Base-by-base conservation (phyloP, 1,140 invertebrate species). In the Coenobita brevimanus region DNA sequence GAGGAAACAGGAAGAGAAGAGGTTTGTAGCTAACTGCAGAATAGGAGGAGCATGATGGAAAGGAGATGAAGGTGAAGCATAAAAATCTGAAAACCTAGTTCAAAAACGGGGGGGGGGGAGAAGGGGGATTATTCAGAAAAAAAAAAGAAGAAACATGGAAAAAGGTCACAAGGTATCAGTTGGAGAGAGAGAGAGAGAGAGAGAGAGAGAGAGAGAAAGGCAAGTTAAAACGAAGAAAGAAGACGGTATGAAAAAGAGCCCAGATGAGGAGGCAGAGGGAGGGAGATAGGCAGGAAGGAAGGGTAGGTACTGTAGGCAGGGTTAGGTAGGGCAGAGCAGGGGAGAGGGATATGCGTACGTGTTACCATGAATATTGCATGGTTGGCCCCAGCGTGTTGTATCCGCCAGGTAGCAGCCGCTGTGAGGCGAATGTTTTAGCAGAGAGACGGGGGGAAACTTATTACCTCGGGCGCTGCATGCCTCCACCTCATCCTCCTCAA, bases 291-390 rank as follows among this genome's bases (percentile, higher is more conserved):
- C 17, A 10, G 27, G 27, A 24, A 17, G 75, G 3, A 57, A 27
- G 10, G 15, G 50, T 1, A 24, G 27, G 46, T 17, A 24, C 38
- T 4, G 54, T 41, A 1, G 50, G 46, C 15, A 13, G 0, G 1
- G 50, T n/a, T 21, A 27, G 46, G 24, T 41, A 24, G 24, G 24
- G 46, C 17, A 17, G 2, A 15, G 33, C 41, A 6, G 75, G 24
- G 33, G 2, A 24, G 10, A 41, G 30, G 57, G 36, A 60, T 67
- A 54, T 75, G 33, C 75, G 50, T 75, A 85, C 50, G 57, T 54
- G 71, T 76, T 43, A 85, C 62, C 82, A 85, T 85, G 82, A 85
- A 85, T 85, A 85, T 85, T 85, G 41, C 80, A 82, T 82, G 80
- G 2, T 50, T 36, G 41, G 67, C 41, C 50, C 80, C 62, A 71